A percentile compares a stretch with the other conserved stretches of the same genome.
Evolutionary conservation across 2,113 vertebrate species (phyloP).

Genomic region (Chaetorhynchus papuensis): DNA sequence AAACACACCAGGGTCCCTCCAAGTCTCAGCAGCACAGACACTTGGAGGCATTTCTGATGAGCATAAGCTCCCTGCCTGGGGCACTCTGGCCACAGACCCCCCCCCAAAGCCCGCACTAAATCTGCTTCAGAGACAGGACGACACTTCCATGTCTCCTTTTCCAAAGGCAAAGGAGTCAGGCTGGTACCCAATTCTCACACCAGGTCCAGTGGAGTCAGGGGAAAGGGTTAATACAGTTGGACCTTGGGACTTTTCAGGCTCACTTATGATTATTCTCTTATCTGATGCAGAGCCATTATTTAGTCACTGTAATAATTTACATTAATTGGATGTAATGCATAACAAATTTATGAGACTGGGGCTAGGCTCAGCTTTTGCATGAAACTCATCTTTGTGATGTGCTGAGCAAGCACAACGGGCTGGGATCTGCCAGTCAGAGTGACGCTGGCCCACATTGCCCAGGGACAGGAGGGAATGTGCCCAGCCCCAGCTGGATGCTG

Average conservation of each 20-base stretch:
- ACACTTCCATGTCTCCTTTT: fast-evolving
- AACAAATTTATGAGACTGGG: conserved; percentile 59
- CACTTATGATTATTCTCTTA: neutral
- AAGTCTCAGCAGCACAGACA: neutral
- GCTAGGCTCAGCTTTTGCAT: neutral
- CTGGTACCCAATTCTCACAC: neutral
- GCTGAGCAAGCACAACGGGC: neutral
- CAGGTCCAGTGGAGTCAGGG: neutral
- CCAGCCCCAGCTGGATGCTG: neutral
- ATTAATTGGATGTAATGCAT: conserved; percentile 63
- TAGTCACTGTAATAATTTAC: conserved; percentile 50
- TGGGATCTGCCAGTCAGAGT: neutral
- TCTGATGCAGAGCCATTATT: conserved; percentile 3
- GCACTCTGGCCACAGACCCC: neutral
- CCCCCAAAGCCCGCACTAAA: neutral
- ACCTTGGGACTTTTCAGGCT: neutral
- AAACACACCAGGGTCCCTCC: neutral
- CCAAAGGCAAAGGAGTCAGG: neutral
- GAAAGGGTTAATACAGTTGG: conserved; percentile 7
- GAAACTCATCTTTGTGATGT: conserved; percentile 37
- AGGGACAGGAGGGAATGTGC: neutral
- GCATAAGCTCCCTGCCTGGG: neutral
- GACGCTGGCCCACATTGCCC: neutral
- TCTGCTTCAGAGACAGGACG: neutral
- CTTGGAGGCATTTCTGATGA: neutral